These are phyloP conservation scores for Agapetus fuscipes DNA, from an alignment of 2,888 invertebrate species.

Conservation along the genomic window DNA sequence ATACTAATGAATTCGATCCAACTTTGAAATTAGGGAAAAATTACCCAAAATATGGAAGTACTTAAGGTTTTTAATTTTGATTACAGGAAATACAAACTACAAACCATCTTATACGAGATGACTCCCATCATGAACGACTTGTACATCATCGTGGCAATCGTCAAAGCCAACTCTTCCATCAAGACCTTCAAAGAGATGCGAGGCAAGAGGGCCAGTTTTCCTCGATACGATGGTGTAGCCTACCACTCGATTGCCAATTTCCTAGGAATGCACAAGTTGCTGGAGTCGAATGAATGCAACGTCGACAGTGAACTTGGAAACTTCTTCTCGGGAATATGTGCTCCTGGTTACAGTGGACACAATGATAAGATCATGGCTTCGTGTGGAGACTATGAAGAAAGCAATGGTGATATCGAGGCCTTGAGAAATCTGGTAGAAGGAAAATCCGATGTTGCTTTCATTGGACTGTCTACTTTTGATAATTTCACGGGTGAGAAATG, in stretches of 20 bases:
- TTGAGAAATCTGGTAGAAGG: slow-evolving; percentile 57
- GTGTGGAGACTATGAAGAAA: slow-evolving; percentile 29
- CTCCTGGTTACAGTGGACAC: slow-evolving; percentile 34
- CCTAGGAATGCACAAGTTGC: slow-evolving; percentile 15
- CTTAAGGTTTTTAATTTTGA: too few relatives aligned
- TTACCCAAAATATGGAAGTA: too few relatives aligned
- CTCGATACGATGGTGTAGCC: slow-evolving; percentile 66
- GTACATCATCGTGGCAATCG: slow-evolving; percentile 58
- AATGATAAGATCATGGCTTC: slow-evolving; percentile 25
- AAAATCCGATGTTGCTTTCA: slow-evolving; percentile 68
- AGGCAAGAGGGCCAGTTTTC: slow-evolving; percentile 69
- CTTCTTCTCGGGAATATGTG: slow-evolving; percentile 62
- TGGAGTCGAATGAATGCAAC: slow-evolving; percentile 30
- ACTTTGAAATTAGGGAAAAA: too few relatives aligned
- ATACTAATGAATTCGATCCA: too few relatives aligned
- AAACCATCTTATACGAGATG: slow-evolving; percentile 52
- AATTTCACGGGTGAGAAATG: slow-evolving; percentile 45
- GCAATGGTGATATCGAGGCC: slow-evolving; percentile 52
- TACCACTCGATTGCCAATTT: slow-evolving; percentile 46
- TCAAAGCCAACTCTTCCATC: slow-evolving; percentile 48
- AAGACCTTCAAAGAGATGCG: slow-evolving; percentile 51
- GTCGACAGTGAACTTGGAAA: slow-evolving; percentile 32
- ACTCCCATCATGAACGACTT: slow-evolving; percentile 48
- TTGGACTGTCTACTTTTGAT: slow-evolving; percentile 52
- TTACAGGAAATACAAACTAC: slow-evolving; percentile 46